Evolutionary conservation across 2,888 invertebrate genomes (phyloP).

Genomic region (Formica aserva): DNA sequence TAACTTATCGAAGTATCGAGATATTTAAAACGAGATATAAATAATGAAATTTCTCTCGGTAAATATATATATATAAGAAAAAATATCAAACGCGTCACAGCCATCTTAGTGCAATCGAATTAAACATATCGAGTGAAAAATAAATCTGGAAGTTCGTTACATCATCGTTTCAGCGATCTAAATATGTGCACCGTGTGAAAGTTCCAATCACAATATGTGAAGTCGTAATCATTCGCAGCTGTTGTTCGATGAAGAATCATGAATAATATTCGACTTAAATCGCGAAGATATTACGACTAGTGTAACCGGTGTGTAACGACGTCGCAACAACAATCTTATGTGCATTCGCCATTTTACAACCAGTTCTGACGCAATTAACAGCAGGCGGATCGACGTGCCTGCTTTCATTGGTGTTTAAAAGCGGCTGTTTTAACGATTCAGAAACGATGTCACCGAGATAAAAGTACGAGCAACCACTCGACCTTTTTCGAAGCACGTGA

Average conservation of each 20-base stretch:
- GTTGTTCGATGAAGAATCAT: neutral
- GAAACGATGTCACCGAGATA: constrained; percentile 1
- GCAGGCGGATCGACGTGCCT: neutral
- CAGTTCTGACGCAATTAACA: constrained; percentile 33
- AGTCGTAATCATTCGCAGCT: neutral
- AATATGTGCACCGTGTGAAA: neutral
- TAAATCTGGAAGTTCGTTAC: neutral
- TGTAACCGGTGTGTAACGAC: neutral
- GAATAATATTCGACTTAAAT: neutral
- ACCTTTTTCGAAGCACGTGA: constrained; percentile 40
- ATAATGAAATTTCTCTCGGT: neutral
- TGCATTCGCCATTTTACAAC: neutral
- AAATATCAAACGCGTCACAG: neutral
- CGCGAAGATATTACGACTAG: neutral
- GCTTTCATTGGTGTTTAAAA: constrained; percentile 52
- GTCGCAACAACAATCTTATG: constrained; percentile 3
- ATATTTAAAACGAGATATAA: neutral
- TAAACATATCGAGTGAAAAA: neutral
- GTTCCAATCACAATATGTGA: neutral
- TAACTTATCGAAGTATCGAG: neutral
- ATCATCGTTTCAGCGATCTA: neutral
- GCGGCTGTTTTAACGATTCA: constrained; percentile 52
- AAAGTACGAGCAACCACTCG: constrained; percentile 47
- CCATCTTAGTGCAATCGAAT: too few relatives aligned
- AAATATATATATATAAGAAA: neutral